Conservation (phyloP, 1,140 invertebrate genomes). For the Trichonephila clavipes region DNA sequence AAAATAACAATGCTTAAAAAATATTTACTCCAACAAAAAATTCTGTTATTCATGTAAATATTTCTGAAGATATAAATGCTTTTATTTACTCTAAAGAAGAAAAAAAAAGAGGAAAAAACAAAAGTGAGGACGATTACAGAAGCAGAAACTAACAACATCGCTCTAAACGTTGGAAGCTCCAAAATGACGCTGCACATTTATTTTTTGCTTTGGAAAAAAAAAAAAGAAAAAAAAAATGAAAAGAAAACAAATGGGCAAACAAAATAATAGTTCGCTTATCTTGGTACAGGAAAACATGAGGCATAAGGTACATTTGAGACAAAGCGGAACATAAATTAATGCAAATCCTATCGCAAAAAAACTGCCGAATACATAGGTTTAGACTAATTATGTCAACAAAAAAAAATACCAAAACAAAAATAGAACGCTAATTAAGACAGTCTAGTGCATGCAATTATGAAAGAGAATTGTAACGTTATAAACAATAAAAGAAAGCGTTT, state of each 20-base stretch:
- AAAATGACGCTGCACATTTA: not conserved
- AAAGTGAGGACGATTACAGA: conserved; percentile 27
- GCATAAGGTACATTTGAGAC: not conserved
- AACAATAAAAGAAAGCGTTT: conserved; percentile 29
- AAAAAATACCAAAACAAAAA: conserved; percentile 9
- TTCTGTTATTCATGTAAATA: not conserved
- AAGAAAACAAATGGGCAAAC: not conserved
- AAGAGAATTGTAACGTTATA: conserved; percentile 38
- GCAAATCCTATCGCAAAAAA: conserved; percentile 21
- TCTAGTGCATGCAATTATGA: conserved; percentile 45
- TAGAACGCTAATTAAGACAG: conserved; percentile 46
- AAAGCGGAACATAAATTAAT: not conserved
- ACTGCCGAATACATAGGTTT: conserved; percentile 19
- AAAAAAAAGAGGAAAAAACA: not conserved
- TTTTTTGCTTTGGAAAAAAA: not conserved
- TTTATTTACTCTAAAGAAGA: not conserved
- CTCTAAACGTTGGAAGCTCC: not conserved
- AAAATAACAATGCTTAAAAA: not conserved
- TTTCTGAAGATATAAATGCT: not conserved
- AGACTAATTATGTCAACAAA: conserved; percentile 17
- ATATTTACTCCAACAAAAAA: conserved; percentile 3
- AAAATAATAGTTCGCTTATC: not conserved
- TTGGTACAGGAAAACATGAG: not conserved
- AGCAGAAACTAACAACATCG: not conserved
- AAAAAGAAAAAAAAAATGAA: not conserved